Base-by-base conservation (phyloP, 2,888 invertebrate genomes). In the Lathronympha strigana region DNA sequence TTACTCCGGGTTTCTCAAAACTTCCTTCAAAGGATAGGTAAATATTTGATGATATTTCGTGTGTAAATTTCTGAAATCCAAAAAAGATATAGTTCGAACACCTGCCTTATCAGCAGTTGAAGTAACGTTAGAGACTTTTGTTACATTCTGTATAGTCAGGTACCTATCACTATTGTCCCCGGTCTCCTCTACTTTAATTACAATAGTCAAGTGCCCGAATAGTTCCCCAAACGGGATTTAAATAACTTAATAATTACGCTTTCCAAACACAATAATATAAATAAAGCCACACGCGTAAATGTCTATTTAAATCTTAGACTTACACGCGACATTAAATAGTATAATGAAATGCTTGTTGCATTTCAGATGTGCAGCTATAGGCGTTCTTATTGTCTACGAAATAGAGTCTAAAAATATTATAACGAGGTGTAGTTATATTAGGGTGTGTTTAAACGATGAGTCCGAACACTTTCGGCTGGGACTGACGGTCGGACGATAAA, bases 401-500 rank as follows among this genome's bases (percentile, higher is more conserved):
- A 13, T 57, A 57, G 4, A 43, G 57, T 15, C 0, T 31, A 57
- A 9, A 31, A 4, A 45, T 19, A n/a, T n/a, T 4, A 15, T 4
- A 45, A 9, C 4, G 0, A 31, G 1, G 11, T 31, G 8, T 17
- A 19, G 21, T 17, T 19, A 8, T 13, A 40, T 15, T 6, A 33
- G 4, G 2, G 4, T 1, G 54, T 38, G 49, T 47, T 47, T 58
- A 63, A 54, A 55, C 67, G 47, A 58, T 38, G 47, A 51, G 40
- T 47, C 51, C 28, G 45, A 63, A 63, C 51, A 60, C 50, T 57
- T 57, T 53, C 43, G 54, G 62, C 33, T 36, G 45, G 25, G 38
- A 47, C 61, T 33, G 60, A 60, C 58, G 53, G 45, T n/a, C 28
- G 33, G 47, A 21, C 40, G 66, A 66, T 61, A 55, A 31, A 67